Conservation (phyloP, 2,888 invertebrate species). For the Dascillus cervinus region DNA sequence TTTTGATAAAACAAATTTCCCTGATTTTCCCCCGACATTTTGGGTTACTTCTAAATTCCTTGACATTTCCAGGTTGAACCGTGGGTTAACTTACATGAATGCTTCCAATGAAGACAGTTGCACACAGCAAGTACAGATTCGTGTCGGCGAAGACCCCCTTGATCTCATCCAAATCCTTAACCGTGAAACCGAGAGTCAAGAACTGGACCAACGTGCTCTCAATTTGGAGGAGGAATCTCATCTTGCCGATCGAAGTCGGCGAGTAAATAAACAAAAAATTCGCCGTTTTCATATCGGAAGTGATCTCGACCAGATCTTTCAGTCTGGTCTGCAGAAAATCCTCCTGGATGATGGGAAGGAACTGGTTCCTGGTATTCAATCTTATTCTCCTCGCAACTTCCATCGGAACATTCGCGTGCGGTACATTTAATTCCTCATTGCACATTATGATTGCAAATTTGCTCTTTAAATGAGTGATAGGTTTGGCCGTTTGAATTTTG, state of each 20-base stretch:
- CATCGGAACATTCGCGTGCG: conserved; percentile 30
- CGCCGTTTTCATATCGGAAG: conserved; percentile 50
- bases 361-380: conserved; percentile 53
- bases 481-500: conserved; percentile 35
- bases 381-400: conserved; percentile 43
- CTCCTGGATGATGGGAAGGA: conserved; percentile 75
- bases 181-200: conserved; percentile 73
- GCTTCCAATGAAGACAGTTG: conserved; percentile 85
- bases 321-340: conserved; percentile 77
- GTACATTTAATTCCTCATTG: conserved; percentile 50
- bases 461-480: conserved; percentile 71
- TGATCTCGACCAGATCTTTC: conserved; percentile 64
- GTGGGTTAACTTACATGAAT: conserved; percentile 92
- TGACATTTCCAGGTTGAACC: too few relatives aligned
- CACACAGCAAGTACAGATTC: conserved; percentile 81
- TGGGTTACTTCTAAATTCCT: too few relatives aligned
- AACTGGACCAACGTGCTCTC: conserved; percentile 66
- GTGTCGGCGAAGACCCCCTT: conserved; percentile 96
- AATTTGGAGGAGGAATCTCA: conserved; percentile 70
- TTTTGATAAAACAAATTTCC: too few relatives aligned
- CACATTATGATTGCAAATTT: conserved; percentile 69
- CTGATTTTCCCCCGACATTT: too few relatives aligned
- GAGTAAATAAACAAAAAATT: conserved; percentile 64
- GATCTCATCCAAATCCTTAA: conserved; percentile 93
- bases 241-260: conserved; percentile 72